phyloP scores from a whole-genome alignment of 2,888 invertebrate species.

The Calameuta filiformis region DNA sequence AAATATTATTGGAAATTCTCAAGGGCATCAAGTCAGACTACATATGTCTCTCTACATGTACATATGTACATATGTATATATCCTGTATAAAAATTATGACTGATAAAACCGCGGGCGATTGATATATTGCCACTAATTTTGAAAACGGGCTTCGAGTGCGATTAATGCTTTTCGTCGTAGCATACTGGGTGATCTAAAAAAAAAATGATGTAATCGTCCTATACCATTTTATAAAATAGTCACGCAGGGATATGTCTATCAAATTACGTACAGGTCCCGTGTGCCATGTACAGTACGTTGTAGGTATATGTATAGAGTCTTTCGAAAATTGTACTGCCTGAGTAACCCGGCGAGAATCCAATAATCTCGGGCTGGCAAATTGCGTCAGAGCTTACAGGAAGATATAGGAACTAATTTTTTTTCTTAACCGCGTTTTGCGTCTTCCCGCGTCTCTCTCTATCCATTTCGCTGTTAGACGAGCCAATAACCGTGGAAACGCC shows the following conservation, averaged over 20 bases:
- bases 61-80: too few relatives aligned
- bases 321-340: background rate
- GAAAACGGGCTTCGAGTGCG: background rate
- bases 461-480: background rate
- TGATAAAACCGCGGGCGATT: background rate
- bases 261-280: background rate
- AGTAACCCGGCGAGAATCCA: background rate
- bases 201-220: too few relatives aligned
- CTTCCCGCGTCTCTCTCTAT: background rate
- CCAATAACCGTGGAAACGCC: background rate
- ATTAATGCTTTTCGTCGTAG: background rate
- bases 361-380: background rate
- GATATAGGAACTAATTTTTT: background rate
- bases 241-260: background rate
- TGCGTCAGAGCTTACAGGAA: background rate
- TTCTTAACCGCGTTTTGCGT: background rate
- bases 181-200: background rate
- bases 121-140: background rate
- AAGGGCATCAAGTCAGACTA: background rate
- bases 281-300: background rate
- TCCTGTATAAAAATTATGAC: background rate
- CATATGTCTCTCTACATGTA: background rate
- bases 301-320: background rate
- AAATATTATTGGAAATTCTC: background rate
- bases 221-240: background rate